Evolutionary conservation across 2,113 vertebrate species (phyloP), one percentile per base, ranked within the genome.

Genomic region (Parotia lawesii): DNA sequence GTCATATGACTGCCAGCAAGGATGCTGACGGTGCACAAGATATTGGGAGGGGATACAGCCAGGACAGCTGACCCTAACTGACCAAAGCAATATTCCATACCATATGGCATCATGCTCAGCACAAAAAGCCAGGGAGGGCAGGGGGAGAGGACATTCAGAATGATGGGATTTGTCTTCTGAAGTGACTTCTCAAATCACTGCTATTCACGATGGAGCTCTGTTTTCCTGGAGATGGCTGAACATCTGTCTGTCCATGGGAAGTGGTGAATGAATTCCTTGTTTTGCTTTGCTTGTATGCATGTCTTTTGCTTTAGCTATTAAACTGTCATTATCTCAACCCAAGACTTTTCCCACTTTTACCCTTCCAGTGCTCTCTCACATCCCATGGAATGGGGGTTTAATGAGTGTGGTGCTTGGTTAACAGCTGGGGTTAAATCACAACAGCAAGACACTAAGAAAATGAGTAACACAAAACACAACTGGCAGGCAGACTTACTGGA

Each of bases 1-100:
- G 20, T 31, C 0, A 0, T 11, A 53, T 11, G 11, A 61, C 25
- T 82, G 40, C 1, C 2, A 31, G n/a, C 22, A 38, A 2, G 2
- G 15, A 40, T 35, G 17, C 21, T 82, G n/a, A n/a, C 14, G 21
- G 48, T 35, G 40, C 35, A 42, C 25, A 69, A 33, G 54, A 31
- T 35, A 54, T 3, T 47, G n/a, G 25, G 47, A 47, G 21, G 12
- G 31, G 40, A 54, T 35, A 54, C 4, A 61, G 35, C 4, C 47
- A 82, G 21, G 40, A 47, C 4, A 60, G 45, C 17, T 54, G n/a
- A 48, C 35, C 22, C 40, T 40, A 35, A n/a, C n/a, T 19, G 24
- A 54, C 17, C 47, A 67, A 61, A 54, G 21, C 40, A 29, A 20
- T 42, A 82, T 61, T 42, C 47, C 61, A 53, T 15, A 40, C 14